phyloP scores from a whole-genome alignment of 2,888 invertebrate species.

The Brachynemurus nebulosus region DNA sequence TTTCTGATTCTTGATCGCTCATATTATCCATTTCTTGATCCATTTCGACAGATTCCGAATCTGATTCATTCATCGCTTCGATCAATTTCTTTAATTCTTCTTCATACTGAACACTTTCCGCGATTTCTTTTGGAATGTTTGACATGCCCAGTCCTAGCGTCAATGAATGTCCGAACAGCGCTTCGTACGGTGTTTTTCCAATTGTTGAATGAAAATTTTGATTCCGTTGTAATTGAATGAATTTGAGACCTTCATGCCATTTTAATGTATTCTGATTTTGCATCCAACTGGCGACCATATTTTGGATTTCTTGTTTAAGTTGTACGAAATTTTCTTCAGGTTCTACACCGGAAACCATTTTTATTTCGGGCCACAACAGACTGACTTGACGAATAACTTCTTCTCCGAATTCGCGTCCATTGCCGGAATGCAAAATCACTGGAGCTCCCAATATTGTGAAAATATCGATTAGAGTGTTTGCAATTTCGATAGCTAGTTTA shows the following conservation, averaged over 20 bases:
- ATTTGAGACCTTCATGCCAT: too few species aligned
- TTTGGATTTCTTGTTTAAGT: neutral
- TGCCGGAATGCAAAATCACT: neutral
- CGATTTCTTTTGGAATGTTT: neutral
- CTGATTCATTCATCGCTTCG: neutral
- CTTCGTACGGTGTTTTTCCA: neutral
- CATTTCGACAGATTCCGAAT: too few species aligned
- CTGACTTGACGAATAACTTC: neutral
- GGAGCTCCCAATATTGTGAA: neutral
- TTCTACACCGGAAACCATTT: neutral
- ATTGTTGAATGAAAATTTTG: too few species aligned
- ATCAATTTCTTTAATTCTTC: neutral
- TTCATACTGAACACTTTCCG: neutral
- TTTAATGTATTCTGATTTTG: too few species aligned
- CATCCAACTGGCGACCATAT: too few species aligned
- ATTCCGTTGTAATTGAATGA: too few species aligned
- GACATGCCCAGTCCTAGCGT: neutral
- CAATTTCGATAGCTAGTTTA: neutral
- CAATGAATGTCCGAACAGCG: neutral
- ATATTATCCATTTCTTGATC: too few species aligned
- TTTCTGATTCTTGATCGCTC: too few species aligned
- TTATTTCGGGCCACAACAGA: neutral
- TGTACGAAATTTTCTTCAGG: neutral
- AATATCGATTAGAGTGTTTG: neutral
- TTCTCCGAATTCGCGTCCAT: neutral